phyloP scores from a whole-genome alignment of 2,797 vertebrate genomes.

The Epinephelus coioides region DNA sequence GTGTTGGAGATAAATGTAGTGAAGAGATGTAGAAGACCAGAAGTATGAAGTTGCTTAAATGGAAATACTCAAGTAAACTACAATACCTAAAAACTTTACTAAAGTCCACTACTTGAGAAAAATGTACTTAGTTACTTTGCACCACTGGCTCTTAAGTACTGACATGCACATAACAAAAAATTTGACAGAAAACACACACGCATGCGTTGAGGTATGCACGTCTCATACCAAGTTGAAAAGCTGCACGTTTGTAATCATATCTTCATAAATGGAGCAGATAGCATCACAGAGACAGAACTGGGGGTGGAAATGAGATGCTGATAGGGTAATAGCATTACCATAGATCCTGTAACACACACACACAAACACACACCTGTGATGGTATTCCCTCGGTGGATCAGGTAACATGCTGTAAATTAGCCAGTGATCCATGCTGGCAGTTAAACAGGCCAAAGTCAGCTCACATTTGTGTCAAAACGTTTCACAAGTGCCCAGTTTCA shows the following conservation, averaged over 20 bases:
- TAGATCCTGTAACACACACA: conserved; percentile 41
- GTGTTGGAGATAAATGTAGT: too few species aligned
- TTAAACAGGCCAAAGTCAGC: conserved; percentile 57
- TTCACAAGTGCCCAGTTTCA: conserved; percentile 51
- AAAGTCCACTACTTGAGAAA: not conserved
- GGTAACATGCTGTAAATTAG: conserved; percentile 78
- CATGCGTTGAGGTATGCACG: conserved; percentile 1
- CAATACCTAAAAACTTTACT: not conserved
- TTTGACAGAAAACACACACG: not conserved
- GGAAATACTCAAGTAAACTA: too few species aligned
- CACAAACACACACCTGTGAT: conserved; percentile 64
- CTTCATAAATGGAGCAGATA: conserved; percentile 72
- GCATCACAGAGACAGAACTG: conserved; percentile 56
- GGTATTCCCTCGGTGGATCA: conserved; percentile 71
- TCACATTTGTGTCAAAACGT: conserved; percentile 69
- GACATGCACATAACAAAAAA: not conserved
- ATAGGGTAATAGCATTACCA: conserved; percentile 69
- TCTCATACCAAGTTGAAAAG: conserved; percentile 25
- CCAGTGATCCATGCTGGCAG: conserved; percentile 68
- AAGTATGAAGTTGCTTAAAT: too few species aligned
- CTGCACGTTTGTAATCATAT: conserved; percentile 65
- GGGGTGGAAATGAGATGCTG: conserved; percentile 72
- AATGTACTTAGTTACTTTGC: not conserved
- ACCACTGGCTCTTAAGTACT: not conserved
- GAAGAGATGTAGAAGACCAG: too few species aligned